Conservation (phyloP, 2,888 invertebrate species). For the Thumatha senex region DNA sequence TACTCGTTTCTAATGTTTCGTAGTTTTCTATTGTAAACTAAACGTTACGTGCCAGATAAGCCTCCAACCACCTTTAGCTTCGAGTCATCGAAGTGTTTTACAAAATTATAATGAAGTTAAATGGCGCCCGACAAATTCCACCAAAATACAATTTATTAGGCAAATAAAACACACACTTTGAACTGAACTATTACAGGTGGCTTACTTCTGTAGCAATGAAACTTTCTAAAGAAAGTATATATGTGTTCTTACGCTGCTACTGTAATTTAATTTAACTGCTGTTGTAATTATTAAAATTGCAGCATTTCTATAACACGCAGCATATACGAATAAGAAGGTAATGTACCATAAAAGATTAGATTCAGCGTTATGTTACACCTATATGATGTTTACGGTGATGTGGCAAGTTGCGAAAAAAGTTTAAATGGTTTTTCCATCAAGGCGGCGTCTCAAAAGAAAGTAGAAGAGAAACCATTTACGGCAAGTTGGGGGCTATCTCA, state of each 20-base stretch:
- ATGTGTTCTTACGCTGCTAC: constrained; percentile 31
- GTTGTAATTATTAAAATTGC: constrained; percentile 36
- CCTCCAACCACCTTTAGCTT: constrained; percentile 36
- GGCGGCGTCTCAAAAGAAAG: constrained; percentile 33
- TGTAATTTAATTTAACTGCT: constrained; percentile 38
- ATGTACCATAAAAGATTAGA: constrained; percentile 3
- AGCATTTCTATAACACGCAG: constrained; percentile 32
- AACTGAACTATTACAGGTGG: constrained; percentile 39
- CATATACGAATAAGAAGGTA: constrained; percentile 20
- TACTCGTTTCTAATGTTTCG: constrained; percentile 69
- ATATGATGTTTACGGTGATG: constrained; percentile 19
- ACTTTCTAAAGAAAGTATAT: constrained; percentile 45
- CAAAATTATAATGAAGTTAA: constrained; percentile 40
- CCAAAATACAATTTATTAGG: constrained; percentile 32
- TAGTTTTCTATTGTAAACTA: constrained; percentile 66
- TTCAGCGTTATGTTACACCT: background rate
- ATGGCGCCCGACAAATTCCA: constrained; percentile 35
- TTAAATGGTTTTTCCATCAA: constrained; percentile 34
- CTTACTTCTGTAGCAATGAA: constrained; percentile 23
- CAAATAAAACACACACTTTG: constrained; percentile 31
- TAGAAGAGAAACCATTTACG: constrained; percentile 50
- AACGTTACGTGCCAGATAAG: constrained; percentile 49
- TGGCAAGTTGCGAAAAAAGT: constrained; percentile 20
- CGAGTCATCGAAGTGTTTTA: constrained; percentile 32
- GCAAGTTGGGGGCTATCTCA: constrained; percentile 56